Conservation (phyloP, 2,113 vertebrate genomes). For the Sporophila hypoxantha region DNA sequence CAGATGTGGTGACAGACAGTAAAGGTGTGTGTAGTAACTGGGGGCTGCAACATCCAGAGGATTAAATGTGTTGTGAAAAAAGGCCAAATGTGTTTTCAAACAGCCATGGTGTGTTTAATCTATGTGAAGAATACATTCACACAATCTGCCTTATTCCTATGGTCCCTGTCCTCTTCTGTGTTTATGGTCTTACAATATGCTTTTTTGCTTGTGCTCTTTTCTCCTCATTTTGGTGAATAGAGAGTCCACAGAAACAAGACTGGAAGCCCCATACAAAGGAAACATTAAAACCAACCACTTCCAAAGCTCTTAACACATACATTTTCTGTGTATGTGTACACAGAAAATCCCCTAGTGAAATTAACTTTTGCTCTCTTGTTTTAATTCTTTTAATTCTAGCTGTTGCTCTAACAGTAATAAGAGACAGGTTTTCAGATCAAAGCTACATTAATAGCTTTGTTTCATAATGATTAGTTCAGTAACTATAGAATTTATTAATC, state of each 20-base stretch:
- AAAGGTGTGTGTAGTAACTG: not conserved
- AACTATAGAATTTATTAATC: not conserved
- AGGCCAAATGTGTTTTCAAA: not conserved
- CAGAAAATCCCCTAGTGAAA: not conserved
- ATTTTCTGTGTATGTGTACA: not conserved
- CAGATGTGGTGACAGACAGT: fast-evolving
- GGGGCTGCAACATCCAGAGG: not conserved
- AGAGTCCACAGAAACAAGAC: not conserved
- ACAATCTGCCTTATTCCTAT: not conserved
- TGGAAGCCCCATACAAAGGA: not conserved
- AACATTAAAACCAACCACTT: not conserved
- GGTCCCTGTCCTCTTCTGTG: not conserved
- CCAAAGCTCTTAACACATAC: not conserved
- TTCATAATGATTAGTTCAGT: not conserved
- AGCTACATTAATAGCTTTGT: not conserved
- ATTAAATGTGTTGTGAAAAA: not conserved
- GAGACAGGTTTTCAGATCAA: not conserved
- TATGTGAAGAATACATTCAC: not conserved
- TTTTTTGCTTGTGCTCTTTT: not conserved
- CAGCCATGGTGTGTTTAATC: not conserved
- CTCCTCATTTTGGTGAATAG: not conserved
- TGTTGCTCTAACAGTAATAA: not conserved
- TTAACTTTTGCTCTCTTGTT: not conserved
- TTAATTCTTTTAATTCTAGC: not conserved
- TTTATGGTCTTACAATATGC: not conserved